Conservation (phyloP, 2,113 vertebrate genomes). For the Aramus guarauna region DNA sequence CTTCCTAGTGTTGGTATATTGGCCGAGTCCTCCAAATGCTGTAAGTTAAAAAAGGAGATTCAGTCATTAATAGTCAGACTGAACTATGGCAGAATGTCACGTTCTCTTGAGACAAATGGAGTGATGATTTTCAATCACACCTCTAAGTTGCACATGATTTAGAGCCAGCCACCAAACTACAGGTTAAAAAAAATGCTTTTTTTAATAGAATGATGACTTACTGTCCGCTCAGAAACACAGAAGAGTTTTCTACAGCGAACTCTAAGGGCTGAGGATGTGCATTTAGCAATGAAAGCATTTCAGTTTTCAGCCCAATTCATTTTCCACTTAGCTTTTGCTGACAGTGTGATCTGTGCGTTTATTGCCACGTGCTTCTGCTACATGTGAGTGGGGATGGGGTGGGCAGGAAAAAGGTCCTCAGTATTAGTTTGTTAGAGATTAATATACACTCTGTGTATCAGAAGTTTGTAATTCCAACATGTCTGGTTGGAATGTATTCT, state of each 20-base stretch:
- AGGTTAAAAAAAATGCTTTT: background rate
- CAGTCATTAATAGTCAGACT: background rate
- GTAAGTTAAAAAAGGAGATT: background rate
- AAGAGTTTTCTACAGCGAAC: background rate
- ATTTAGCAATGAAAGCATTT: background rate
- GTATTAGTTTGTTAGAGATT: background rate
- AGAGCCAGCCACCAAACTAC: background rate
- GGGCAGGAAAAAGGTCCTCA: background rate
- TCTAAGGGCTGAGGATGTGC: background rate
- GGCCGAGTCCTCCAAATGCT: background rate
- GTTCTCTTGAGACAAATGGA: background rate
- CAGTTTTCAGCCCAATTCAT: background rate
- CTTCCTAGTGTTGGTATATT: background rate
- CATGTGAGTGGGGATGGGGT: background rate
- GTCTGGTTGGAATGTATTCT: background rate
- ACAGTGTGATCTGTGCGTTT: background rate
- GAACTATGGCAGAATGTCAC: background rate
- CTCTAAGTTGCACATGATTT: background rate
- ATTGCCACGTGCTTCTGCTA: background rate
- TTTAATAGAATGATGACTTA: background rate
- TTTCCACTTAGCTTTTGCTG: background rate
- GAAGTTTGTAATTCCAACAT: background rate
- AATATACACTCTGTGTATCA: background rate
- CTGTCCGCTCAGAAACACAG: background rate
- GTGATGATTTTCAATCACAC: background rate